Conservation (phyloP, 2,113 vertebrate genomes). For the Gopherus evgoodei region DNA sequence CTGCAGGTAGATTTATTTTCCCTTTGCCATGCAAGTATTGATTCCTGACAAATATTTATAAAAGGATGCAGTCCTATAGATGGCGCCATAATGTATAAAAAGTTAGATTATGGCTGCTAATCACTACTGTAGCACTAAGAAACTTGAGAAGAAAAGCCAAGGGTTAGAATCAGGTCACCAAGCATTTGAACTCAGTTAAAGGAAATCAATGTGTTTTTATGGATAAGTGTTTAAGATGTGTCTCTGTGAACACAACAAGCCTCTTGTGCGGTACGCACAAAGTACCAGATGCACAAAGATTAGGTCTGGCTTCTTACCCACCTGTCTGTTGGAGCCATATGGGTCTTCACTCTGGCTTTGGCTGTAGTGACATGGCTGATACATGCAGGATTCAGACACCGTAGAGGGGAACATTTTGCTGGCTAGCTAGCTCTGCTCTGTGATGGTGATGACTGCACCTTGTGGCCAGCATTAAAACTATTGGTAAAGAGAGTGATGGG, state of each 20-base stretch:
- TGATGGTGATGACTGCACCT: not conserved
- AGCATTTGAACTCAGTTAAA: not conserved
- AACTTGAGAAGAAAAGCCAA: not conserved
- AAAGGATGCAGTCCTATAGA: not conserved
- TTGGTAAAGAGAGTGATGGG: not conserved
- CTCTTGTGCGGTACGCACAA: not conserved
- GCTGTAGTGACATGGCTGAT: not conserved
- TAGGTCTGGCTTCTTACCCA: not conserved
- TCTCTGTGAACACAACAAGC: not conserved
- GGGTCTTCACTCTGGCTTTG: not conserved
- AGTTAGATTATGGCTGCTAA: fast-evolving
- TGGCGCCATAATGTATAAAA: not conserved
- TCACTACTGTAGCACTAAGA: fast-evolving
- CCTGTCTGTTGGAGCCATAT: not conserved
- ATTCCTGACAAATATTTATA: not conserved
- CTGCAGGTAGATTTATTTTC: not conserved
- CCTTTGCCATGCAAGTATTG: not conserved
- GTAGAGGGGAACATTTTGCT: not conserved
- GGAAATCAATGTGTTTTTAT: not conserved
- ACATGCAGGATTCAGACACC: not conserved
- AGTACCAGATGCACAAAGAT: not conserved
- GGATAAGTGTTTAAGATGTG: not conserved
- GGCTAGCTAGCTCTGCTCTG: fast-evolving
- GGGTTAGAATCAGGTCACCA: not conserved
- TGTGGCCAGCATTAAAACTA: not conserved